Base-by-base conservation (phyloP, 2,888 invertebrate species). In the Mythimna albipuncta region DNA sequence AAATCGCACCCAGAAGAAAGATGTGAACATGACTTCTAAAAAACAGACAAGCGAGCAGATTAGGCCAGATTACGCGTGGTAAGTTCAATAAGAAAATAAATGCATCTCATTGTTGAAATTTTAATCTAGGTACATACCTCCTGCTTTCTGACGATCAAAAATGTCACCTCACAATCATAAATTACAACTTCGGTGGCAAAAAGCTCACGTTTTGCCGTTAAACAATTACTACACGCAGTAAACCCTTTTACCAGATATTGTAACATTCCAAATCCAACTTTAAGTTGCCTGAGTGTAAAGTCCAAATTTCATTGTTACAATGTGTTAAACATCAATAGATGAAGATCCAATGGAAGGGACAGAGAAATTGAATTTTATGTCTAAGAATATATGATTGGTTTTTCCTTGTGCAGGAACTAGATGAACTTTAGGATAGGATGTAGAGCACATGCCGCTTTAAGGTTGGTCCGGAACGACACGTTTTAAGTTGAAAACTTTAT, bases 361-460 rank as follows among this genome's bases (percentile, higher is more conserved):
- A 44, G 1, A 13, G 21, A 76, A 74, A 65, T 47, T 61, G 1
- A 0, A 50, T 63, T 59, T 47, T 68, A 9, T 55, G 0, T 0
- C 0, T 19, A 7, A 0, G 0, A 0, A 0, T 0, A 38, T 66
- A 75, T 47, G 67, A 67, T 75, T 63, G 32, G 0, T 75, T 78
- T 78, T 78, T 0, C 21, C 0, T 1, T 78, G 67, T 21, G 7
- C 1, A 10, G 2, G 50, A 19, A 10, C 1, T 19, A 74, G 81
- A 87, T 85, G 85, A 81, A 72, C 86, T 85, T 85, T 89, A 64
- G 87, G 89, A 89, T 89, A 87, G 72, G 84, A 90, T 87, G 80
- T 89, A 81, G 90, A 90, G 87, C 91, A 87, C 75, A 89, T 88
- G 41, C 84, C 83, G 69, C 58, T 57, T 58, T 78, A 84, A 86